phyloP scores from a whole-genome alignment of 2,888 invertebrate species.

The Hirudinaria manillensis region DNA sequence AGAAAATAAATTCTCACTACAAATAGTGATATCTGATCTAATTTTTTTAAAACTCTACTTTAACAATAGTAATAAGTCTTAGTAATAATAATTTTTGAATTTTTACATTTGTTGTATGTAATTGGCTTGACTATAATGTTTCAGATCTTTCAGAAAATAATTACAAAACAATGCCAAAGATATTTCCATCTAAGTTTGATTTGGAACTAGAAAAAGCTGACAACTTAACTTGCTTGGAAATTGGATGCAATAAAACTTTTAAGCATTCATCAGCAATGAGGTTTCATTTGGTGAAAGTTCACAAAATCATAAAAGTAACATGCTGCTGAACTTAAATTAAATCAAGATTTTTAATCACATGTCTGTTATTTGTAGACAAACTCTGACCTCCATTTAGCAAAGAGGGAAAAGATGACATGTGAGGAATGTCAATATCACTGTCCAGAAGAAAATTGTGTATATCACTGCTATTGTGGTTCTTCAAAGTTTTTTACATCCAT shows the following conservation, averaged over 20 bases:
- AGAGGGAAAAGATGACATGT: neutral
- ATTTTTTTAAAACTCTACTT: no score
- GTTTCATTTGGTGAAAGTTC: conserved; percentile 29
- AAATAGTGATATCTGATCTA: no score
- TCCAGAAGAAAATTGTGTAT: neutral
- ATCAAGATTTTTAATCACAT: neutral
- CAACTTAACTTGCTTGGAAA: no score
- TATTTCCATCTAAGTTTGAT: neutral
- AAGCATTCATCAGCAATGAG: conserved; percentile 25
- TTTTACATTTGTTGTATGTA: no score
- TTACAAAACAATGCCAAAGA: neutral
- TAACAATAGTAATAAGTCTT: no score
- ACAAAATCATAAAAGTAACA: conserved; percentile 23
- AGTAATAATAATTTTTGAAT: no score
- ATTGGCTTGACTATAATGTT: no score
- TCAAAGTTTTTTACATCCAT: conserved; percentile 11
- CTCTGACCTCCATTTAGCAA: neutral
- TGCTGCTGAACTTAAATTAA: neutral
- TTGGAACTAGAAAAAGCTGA: neutral
- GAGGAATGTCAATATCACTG: neutral
- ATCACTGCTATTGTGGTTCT: neutral
- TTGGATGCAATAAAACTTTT: conserved; percentile 23
- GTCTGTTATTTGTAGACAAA: neutral
- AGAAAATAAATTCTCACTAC: no score
- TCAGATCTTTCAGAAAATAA: no score